phyloP scores from a whole-genome alignment of 2,888 invertebrate species.

The Serripes groenlandicus region DNA sequence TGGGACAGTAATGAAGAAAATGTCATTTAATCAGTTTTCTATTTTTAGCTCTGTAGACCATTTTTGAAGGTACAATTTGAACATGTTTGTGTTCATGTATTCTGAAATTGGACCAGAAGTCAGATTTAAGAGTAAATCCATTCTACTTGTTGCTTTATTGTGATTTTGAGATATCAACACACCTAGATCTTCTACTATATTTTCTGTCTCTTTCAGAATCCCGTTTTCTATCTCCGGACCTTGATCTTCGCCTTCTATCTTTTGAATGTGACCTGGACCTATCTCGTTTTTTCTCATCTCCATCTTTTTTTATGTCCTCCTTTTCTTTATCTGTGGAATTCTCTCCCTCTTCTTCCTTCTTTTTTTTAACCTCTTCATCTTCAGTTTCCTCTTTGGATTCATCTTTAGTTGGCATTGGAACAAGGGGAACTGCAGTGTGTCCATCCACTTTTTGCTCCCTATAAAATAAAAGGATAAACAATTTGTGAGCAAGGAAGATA shows the following conservation, averaged over 20 bases:
- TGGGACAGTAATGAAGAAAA: neutral
- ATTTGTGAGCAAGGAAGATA: too few species aligned
- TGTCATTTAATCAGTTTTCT: neutral
- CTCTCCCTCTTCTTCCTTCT: conserved; percentile 46
- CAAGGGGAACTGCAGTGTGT: conserved; percentile 47
- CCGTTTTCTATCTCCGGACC: conserved; percentile 40
- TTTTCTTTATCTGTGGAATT: conserved; percentile 4
- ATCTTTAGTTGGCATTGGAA: conserved; percentile 40
- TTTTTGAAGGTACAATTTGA: neutral
- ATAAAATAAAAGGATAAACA: neutral
- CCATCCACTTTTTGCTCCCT: conserved; percentile 44
- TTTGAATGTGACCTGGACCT: conserved; percentile 68
- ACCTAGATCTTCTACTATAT: conserved; percentile 61
- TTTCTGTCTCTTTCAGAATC: conserved; percentile 53
- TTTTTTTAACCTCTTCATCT: conserved; percentile 49
- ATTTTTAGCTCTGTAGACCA: neutral
- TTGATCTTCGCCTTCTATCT: conserved; percentile 57
- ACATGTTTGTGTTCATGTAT: neutral
- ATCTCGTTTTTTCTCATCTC: conserved; percentile 41
- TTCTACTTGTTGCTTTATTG: neutral
- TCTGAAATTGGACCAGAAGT: neutral
- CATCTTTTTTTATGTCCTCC: conserved; percentile 46
- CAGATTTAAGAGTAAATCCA: too few species aligned
- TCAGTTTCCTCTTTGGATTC: conserved; percentile 44
- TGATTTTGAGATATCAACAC: too few species aligned